These are phyloP conservation scores for Prenolepis imparis DNA, from an alignment of 2,888 invertebrate species.

Conservation along the genomic window DNA sequence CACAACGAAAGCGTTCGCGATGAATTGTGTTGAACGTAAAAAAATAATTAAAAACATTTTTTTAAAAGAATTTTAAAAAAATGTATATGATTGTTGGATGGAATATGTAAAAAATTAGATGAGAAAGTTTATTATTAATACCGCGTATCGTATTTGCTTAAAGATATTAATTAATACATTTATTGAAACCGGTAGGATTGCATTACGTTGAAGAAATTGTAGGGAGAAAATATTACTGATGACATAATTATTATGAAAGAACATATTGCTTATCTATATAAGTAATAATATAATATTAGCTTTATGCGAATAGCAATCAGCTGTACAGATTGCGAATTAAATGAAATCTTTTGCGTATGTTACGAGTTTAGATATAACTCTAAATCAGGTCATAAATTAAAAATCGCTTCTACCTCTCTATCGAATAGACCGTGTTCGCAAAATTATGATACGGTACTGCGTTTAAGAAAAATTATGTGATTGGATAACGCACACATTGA, in stretches of 20 bases:
- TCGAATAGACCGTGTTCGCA: not conserved
- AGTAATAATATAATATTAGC: not conserved
- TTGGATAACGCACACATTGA: not conserved
- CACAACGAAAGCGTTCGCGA: not conserved
- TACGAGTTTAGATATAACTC: slow-evolving; percentile 1
- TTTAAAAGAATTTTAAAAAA: too few relatives aligned
- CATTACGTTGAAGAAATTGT: not conserved
- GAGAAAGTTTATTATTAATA: too few relatives aligned
- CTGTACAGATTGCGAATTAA: not conserved
- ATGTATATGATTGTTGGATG: too few relatives aligned
- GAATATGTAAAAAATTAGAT: too few relatives aligned
- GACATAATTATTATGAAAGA: not conserved
- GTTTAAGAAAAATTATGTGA: slow-evolving; percentile 10
- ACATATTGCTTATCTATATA: not conserved
- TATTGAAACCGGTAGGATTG: too few relatives aligned
- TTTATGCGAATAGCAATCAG: not conserved
- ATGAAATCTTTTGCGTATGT: not conserved
- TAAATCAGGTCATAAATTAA: not conserved
- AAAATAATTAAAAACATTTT: too few relatives aligned
- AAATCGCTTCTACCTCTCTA: not conserved
- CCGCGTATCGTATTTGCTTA: too few relatives aligned
- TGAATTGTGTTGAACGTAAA: not conserved
- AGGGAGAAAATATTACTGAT: not conserved
- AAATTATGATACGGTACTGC: not conserved
- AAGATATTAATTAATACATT: too few relatives aligned